Evolutionary conservation across 1,140 invertebrate genomes (phyloP), one percentile per base, ranked within the genome.

Genomic region (Apis dorsata): DNA sequence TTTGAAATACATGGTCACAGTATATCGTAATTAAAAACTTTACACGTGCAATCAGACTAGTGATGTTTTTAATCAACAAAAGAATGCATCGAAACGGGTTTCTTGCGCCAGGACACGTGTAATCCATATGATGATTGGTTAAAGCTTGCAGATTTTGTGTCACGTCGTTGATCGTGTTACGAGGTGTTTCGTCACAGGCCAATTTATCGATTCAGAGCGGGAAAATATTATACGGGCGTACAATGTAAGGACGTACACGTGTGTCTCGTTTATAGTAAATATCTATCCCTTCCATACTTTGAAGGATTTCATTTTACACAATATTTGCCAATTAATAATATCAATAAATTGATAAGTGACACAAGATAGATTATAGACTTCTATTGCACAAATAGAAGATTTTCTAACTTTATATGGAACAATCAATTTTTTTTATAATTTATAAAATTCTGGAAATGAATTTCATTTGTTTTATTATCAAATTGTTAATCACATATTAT

Each of bases 121-220:
- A 68, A 51, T 17, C n/a, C 12, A 57, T 73, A 28, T 80, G 79
- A 81, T 60, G 34, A 53, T 78, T 53, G 51, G 51, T 59, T 12
- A 57, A 71, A 34, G 79, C 51, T 65, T 74, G 79, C 60, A 57
- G 60, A 81, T 59, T 75, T 81, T 74, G n/a, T 53, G 44, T 74
- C 62, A 68, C 79, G 71, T 59, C 55, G 71, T 81, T 81, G 60
- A 73, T 75, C 53, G 53, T 57, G 63, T 81, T 73, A 73, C 71
- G 28, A 59, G 28, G 24, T 49, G 53, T 81, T 66, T 81, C 71
- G 79, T 75, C 79, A 75, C 13, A 75, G 71, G 51, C 17, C 62
- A 59, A 75, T 75, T 55, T 68, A 81, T 81, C 62, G 79, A 81
- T 75, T 75, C 62, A 34, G 53, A 72, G 44, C 24, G 19, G 60